Percentiles rank a stretch among this genome's conserved stretches.
Conservation (phyloP, 2,888 invertebrate species). For the Notocelia uddmanniana region DNA sequence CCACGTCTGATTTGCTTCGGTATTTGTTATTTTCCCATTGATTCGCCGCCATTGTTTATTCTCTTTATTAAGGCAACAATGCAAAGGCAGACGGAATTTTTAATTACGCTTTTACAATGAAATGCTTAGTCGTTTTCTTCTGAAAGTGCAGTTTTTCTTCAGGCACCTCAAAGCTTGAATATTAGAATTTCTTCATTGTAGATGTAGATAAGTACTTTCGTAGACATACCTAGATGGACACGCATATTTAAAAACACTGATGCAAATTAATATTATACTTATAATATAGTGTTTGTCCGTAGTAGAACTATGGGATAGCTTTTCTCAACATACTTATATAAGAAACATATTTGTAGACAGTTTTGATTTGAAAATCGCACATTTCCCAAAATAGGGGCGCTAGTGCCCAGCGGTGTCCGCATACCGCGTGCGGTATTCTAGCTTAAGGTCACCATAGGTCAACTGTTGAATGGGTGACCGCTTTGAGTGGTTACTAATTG, state of each 20-base stretch:
- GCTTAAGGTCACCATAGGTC: too few species aligned
- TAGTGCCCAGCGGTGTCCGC: too few species aligned
- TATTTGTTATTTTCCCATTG: constrained; percentile 65
- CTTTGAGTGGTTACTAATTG: too few species aligned
- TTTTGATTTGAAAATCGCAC: too few species aligned
- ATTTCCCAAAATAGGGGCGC: too few species aligned
- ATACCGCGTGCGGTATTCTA: too few species aligned
- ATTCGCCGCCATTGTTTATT: constrained; percentile 57
- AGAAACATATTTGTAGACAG: too few species aligned
- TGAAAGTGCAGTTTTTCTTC: background rate
- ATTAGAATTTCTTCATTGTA: background rate
- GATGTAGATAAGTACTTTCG: background rate
- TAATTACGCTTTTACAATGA: constrained; percentile 37
- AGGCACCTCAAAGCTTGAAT: background rate
- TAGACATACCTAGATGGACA: background rate
- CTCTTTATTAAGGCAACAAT: constrained; percentile 43
- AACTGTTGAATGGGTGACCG: too few species aligned
- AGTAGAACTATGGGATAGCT: too few species aligned
- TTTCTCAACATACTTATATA: too few species aligned
- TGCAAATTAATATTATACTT: too few species aligned
- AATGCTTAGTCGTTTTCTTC: constrained; percentile 26
- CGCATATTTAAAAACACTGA: background rate
- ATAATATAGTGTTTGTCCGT: too few species aligned
- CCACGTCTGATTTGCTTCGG: constrained; percentile 70
- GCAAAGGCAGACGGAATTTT: constrained; percentile 37